These are phyloP conservation scores for Drosophila fuyamai DNA, from an alignment of 1,140 invertebrate species.

Conservation along the genomic window DNA sequence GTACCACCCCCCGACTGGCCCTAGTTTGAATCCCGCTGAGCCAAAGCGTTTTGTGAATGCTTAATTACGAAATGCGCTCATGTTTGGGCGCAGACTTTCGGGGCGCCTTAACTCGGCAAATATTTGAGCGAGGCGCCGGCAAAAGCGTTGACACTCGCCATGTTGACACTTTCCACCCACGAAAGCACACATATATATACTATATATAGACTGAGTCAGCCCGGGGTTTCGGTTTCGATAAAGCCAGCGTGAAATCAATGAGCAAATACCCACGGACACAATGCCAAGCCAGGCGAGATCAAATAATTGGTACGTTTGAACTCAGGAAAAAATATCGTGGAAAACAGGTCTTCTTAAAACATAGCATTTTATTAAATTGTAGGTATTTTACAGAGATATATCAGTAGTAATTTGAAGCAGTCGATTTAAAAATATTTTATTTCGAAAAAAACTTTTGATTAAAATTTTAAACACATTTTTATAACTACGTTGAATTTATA, in stretches of 20 bases:
- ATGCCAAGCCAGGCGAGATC: slow-evolving; percentile 8
- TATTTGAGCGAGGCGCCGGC: slow-evolving; percentile 39
- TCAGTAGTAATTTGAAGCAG: no score
- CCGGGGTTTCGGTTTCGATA: slow-evolving; percentile 2
- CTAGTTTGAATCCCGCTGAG: slow-evolving; percentile 6
- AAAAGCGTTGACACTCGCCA: slow-evolving; percentile 34
- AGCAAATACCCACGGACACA: slow-evolving; percentile 25
- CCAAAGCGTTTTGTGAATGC: slow-evolving; percentile 69
- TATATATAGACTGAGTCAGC: slow-evolving; percentile 8
- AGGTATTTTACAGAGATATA: no score
- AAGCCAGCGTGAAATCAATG: slow-evolving; percentile 40
- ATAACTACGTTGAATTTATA: no score
- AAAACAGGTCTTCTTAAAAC: no score
- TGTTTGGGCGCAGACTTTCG: slow-evolving; percentile 39
- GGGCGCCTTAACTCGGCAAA: slow-evolving; percentile 33
- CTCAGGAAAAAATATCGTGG: background rate
- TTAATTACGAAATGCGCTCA: slow-evolving; percentile 70
- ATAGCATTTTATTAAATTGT: no score
- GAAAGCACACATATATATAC: slow-evolving; percentile 1
- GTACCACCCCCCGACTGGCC: background rate
- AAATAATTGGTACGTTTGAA: slow-evolving; percentile 11
- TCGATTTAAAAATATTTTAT: no score
- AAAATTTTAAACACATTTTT: no score
- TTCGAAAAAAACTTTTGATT: no score
- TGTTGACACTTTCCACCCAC: slow-evolving; percentile 22